phyloP scores from a whole-genome alignment of 2,113 vertebrate genomes.

The Gila orcuttii region DNA sequence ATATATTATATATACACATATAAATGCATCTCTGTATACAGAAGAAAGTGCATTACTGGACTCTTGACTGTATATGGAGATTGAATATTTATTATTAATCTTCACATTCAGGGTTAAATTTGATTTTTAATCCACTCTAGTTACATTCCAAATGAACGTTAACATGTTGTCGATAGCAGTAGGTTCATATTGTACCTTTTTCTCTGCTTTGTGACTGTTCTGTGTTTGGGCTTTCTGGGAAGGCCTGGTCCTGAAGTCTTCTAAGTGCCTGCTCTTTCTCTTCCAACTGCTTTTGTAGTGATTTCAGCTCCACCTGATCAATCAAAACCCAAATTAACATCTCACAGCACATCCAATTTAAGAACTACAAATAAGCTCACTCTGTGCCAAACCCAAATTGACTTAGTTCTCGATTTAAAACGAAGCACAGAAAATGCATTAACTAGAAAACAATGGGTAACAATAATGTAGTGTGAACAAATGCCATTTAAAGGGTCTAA shows the following conservation, averaged over 20 bases:
- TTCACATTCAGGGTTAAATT: not conserved
- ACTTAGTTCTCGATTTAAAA: not conserved
- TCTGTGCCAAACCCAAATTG: not conserved
- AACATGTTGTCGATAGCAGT: not conserved
- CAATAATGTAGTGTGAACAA: not conserved
- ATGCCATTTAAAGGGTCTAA: not conserved
- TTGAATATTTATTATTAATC: no score
- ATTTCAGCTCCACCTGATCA: constrained; percentile 86
- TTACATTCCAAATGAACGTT: not conserved
- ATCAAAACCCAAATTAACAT: not conserved
- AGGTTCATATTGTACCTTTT: constrained; percentile 75
- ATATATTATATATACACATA: not conserved
- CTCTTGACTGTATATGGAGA: no score
- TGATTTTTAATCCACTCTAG: not conserved
- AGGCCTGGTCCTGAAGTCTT: constrained; percentile 79
- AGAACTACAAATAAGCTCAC: not conserved
- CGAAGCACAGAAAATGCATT: not conserved
- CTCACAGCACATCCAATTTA: not conserved
- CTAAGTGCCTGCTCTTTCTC: constrained; percentile 84
- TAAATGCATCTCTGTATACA: not conserved
- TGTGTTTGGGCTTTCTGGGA: constrained; percentile 68
- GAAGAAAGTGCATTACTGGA: not conserved
- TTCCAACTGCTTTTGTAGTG: constrained; percentile 85
- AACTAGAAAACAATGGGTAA: not conserved
- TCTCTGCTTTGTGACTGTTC: constrained; percentile 75